Evolutionary conservation across 2,797 vertebrate genomes (phyloP).

Genomic region (Mallotus villosus): DNA sequence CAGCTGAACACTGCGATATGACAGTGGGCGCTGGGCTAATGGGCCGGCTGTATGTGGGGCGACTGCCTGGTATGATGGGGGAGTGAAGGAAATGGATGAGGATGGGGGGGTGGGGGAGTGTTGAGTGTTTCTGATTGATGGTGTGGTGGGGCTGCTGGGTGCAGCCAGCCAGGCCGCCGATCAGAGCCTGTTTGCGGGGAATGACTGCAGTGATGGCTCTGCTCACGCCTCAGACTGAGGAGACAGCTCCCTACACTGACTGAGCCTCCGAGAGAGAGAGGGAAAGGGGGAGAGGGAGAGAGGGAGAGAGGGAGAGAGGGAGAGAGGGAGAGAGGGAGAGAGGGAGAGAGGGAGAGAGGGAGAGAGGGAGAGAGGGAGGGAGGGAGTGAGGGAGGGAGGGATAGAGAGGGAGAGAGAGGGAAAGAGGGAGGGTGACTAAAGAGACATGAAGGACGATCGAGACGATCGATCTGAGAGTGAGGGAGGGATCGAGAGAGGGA

Average conservation of each 20-base stretch:
- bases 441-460: no score
- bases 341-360: neutral
- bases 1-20: neutral
- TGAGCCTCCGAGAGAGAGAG: constrained; percentile 21
- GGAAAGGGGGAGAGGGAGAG: neutral
- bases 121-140: constrained; percentile 48
- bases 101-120: neutral
- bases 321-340: neutral
- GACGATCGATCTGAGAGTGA: no score
- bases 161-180: constrained; percentile 35
- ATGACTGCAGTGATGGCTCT: constrained; percentile 30
- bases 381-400: neutral
- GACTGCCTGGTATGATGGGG: neutral
- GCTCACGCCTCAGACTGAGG: constrained; percentile 16
- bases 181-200: constrained; percentile 51
- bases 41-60: constrained; percentile 30
- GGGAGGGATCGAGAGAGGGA: no score
- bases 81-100: constrained; percentile 2
- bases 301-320: neutral
- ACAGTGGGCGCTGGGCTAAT: constrained; percentile 8
- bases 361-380: neutral
- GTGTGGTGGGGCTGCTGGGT: constrained; percentile 46
- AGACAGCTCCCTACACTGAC: constrained; percentile 26
- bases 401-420: neutral
- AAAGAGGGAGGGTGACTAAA: neutral